Conservation (phyloP, 2,113 vertebrate species). For the Seriola quinqueradiata region DNA sequence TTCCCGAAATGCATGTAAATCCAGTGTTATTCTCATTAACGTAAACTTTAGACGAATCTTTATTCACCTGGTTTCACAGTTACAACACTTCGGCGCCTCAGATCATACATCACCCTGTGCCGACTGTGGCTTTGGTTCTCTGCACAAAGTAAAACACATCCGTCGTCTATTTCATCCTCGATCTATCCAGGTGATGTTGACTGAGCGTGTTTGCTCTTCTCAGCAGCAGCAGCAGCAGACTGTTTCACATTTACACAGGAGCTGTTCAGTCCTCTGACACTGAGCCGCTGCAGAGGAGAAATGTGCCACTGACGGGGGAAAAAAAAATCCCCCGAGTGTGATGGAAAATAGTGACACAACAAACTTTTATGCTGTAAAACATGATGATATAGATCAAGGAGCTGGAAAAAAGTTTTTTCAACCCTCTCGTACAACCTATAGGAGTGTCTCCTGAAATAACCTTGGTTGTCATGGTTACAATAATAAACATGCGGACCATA, state of each 20-base stretch:
- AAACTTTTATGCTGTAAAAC: too few relatives aligned
- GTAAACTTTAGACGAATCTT: not conserved
- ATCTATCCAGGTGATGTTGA: not conserved
- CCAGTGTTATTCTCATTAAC: too few relatives aligned
- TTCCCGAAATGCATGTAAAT: too few relatives aligned
- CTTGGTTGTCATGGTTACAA: too few relatives aligned
- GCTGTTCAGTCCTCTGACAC: not conserved
- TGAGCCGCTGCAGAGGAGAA: not conserved
- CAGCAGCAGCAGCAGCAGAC: not conserved
- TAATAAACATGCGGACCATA: too few relatives aligned
- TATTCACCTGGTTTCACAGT: not conserved
- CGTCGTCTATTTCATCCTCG: not conserved
- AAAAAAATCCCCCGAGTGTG: too few relatives aligned
- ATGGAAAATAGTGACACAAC: too few relatives aligned
- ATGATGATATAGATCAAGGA: too few relatives aligned
- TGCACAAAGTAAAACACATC: not conserved
- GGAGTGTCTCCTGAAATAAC: too few relatives aligned
- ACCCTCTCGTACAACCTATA: too few relatives aligned
- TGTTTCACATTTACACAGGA: not conserved
- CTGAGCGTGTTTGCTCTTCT: slow-evolving; percentile 10
- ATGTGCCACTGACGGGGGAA: not conserved
- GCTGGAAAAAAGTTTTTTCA: too few relatives aligned
- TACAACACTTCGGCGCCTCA: not conserved
- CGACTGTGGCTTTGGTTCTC: not conserved
- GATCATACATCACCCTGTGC: not conserved